Percentiles rank a stretch among this genome's conserved stretches.
These are phyloP conservation scores for Pharmacophagus antenor DNA, from an alignment of 2,888 invertebrate genomes.

Conservation along the genomic window DNA sequence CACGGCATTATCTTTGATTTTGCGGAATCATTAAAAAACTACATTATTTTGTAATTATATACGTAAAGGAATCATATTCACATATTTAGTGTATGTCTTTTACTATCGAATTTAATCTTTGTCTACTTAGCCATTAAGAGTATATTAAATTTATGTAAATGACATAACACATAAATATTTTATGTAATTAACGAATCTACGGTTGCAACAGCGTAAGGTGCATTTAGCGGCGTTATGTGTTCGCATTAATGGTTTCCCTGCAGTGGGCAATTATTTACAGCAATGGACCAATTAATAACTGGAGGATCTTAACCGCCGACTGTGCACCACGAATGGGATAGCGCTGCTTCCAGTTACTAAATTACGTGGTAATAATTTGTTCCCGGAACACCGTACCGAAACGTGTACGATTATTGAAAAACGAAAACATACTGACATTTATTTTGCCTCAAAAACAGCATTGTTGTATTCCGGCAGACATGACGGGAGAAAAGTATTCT, in stretches of 20 bases:
- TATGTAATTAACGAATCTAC: slow-evolving; percentile 27
- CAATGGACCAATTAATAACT: slow-evolving; percentile 55
- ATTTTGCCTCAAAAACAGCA: too few species aligned
- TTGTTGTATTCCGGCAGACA: too few species aligned
- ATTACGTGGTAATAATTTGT: slow-evolving; percentile 32
- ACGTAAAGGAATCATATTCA: too few species aligned
- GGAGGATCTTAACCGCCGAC: slow-evolving; percentile 35
- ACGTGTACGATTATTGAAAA: neutral
- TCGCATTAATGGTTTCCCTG: slow-evolving; percentile 43
- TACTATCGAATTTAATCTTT: neutral
- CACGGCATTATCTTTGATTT: too few species aligned
- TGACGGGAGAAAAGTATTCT: too few species aligned
- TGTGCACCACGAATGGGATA: slow-evolving; percentile 41
- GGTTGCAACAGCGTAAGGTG: slow-evolving; percentile 33
- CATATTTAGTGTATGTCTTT: neutral
- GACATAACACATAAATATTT: slow-evolving; percentile 36
- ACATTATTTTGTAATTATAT: too few species aligned
- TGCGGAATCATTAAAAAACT: too few species aligned
- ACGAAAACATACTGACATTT: slow-evolving; percentile 30
- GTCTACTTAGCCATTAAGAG: neutral
- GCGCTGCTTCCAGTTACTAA: slow-evolving; percentile 39
- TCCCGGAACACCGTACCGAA: neutral
- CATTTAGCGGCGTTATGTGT: slow-evolving; percentile 39
- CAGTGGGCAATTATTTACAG: slow-evolving; percentile 53
- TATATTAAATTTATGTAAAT: slow-evolving; percentile 15